phyloP scores from a whole-genome alignment of 2,113 vertebrate species.

The Heliornis fulica region DNA sequence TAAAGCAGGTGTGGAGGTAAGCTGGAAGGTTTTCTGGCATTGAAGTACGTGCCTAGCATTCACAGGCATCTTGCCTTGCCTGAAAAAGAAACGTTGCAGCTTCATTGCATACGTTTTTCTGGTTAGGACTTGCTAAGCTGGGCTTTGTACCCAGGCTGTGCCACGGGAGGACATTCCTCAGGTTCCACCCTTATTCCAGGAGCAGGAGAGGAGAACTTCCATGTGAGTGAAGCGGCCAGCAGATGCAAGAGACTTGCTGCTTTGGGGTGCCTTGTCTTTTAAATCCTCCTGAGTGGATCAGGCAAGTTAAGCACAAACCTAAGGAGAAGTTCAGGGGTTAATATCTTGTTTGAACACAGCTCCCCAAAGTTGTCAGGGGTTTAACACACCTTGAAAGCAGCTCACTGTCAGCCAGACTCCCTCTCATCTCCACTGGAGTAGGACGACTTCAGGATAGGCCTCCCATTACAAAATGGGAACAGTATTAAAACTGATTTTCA shows the following conservation, averaged over 20 bases:
- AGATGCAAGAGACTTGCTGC: too few relatives aligned
- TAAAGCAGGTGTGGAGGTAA: background rate
- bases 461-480: background rate
- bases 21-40: background rate
- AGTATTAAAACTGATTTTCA: background rate
- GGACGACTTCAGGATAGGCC: background rate
- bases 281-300: background rate
- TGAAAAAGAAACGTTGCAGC: background rate
- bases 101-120: background rate
- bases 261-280: background rate
- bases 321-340: background rate
- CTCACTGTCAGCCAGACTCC: background rate
- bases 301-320: background rate
- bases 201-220: background rate
- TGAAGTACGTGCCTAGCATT: background rate
- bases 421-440: background rate
- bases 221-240: too few relatives aligned
- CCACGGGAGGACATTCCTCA: background rate
- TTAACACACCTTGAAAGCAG: background rate
- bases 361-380: too few relatives aligned
- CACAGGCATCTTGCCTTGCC: background rate
- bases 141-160: background rate
- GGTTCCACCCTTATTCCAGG: fast-evolving
- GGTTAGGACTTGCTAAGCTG: background rate
- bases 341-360: background rate